These are phyloP conservation scores for Loripinus fragilis DNA, from an alignment of 2,888 invertebrate species.

Conservation along the genomic window DNA sequence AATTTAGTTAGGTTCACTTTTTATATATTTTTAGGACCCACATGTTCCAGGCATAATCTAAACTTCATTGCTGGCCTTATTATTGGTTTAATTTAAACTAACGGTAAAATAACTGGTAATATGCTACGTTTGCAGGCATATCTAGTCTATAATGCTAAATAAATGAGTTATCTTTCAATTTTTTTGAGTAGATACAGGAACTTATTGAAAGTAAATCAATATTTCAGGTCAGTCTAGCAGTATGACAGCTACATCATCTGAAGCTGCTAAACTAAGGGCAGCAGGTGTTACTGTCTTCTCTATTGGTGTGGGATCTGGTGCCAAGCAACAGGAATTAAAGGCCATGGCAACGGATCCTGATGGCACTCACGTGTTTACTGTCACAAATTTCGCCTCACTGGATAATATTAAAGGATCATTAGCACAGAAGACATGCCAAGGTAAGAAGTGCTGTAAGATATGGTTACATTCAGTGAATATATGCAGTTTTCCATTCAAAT, in stretches of 20 bases:
- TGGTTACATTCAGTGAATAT: too few species aligned
- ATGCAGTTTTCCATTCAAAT: too few species aligned
- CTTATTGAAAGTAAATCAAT: conserved; percentile 9
- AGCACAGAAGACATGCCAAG: conserved; percentile 70
- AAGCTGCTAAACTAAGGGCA: conserved; percentile 62
- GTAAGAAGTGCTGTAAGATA: conserved; percentile 35
- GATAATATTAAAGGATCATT: conserved; percentile 69
- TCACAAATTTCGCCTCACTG: conserved; percentile 71
- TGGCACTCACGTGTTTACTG: conserved; percentile 71
- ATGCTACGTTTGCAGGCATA: too few species aligned
- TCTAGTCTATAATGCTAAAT: too few species aligned
- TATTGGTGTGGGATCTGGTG: conserved; percentile 71
- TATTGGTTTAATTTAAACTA: too few species aligned
- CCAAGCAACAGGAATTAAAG: conserved; percentile 64
- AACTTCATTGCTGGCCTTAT: too few species aligned
- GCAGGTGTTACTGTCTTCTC: conserved; percentile 72
- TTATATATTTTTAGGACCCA: too few species aligned
- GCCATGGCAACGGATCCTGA: conserved; percentile 74
- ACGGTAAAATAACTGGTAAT: too few species aligned
- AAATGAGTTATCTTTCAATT: too few species aligned
- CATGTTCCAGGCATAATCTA: too few species aligned
- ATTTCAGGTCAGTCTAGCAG: conserved; percentile 64
- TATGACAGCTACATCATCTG: conserved; percentile 63
- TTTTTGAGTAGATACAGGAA: too few species aligned
- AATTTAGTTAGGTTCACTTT: too few species aligned